Percentiles rank a stretch among this genome's conserved stretches.
Conservation (phyloP, 2,797 vertebrate genomes). For the Hydrolagus colliei region DNA sequence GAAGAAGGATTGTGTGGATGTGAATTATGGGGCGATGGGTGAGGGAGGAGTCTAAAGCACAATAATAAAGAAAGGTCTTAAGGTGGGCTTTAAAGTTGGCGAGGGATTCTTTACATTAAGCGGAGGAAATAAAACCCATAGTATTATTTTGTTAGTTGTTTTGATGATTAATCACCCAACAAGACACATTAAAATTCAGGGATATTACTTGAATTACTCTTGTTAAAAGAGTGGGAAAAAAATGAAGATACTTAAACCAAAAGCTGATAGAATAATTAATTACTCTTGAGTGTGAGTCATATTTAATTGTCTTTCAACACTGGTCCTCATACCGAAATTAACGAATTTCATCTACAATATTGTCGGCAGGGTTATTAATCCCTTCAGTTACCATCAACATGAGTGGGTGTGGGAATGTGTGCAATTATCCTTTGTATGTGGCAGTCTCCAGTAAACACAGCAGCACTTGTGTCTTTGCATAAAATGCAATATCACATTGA, state of each 20-base stretch:
- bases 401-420: not conserved
- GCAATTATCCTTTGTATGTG: not conserved
- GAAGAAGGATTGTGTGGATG: too few relatives aligned
- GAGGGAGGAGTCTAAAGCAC: too few relatives aligned
- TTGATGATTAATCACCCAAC: not conserved
- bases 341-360: not conserved
- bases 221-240: conserved; percentile 9
- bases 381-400: not conserved
- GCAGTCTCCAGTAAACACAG: not conserved
- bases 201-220: conserved; percentile 17
- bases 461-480: not conserved
- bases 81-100: too few relatives aligned
- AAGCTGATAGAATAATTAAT: not conserved
- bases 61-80: too few relatives aligned
- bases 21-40: too few relatives aligned
- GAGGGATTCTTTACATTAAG: too few relatives aligned
- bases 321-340: conserved; percentile 2
- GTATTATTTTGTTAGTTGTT: not conserved
- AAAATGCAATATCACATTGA: not conserved
- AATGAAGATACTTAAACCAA: not conserved
- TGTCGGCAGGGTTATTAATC: not conserved
- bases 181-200: not conserved
- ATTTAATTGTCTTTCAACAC: not conserved
- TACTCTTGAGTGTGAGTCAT: conserved; percentile 6
- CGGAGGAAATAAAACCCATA: too few relatives aligned